Conservation (phyloP, 2,113 vertebrate genomes). For the Struthio camelus region DNA sequence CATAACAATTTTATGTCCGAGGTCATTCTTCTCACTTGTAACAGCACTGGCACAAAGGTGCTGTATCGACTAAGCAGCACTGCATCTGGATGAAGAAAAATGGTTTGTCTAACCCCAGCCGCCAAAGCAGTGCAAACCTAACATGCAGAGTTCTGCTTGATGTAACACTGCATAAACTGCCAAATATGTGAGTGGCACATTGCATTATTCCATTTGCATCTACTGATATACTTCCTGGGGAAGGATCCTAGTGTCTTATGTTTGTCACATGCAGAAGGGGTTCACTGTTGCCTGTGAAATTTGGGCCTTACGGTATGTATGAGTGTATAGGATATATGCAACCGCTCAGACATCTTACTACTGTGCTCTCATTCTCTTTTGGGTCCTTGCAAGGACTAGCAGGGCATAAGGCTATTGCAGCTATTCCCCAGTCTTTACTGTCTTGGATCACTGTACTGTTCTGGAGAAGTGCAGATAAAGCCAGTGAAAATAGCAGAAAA, state of each 20-base stretch:
- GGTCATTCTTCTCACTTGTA: background rate
- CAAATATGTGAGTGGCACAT: too few species aligned
- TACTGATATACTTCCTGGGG: background rate
- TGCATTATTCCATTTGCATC: background rate
- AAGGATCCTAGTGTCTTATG: background rate
- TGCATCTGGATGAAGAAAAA: background rate
- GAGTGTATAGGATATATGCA: background rate
- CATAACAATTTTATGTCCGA: background rate
- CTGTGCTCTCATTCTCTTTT: background rate
- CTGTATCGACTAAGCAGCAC: background rate
- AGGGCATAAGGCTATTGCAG: background rate
- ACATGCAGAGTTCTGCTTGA: background rate
- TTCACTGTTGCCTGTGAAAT: background rate
- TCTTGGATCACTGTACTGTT: background rate
- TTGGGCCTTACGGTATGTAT: background rate
- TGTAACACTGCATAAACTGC: background rate
- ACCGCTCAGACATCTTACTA: background rate
- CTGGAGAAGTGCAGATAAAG: background rate
- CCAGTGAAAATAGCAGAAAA: background rate
- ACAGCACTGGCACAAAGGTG: background rate
- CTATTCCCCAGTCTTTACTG: background rate
- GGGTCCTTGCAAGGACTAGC: background rate
- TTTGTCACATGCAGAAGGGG: background rate
- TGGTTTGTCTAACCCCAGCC: background rate
- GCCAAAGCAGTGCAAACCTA: background rate